A percentile compares a stretch with the other conserved stretches of the same genome.
Conservation (phyloP, 2,888 invertebrate species). For the Aplocera efformata region DNA sequence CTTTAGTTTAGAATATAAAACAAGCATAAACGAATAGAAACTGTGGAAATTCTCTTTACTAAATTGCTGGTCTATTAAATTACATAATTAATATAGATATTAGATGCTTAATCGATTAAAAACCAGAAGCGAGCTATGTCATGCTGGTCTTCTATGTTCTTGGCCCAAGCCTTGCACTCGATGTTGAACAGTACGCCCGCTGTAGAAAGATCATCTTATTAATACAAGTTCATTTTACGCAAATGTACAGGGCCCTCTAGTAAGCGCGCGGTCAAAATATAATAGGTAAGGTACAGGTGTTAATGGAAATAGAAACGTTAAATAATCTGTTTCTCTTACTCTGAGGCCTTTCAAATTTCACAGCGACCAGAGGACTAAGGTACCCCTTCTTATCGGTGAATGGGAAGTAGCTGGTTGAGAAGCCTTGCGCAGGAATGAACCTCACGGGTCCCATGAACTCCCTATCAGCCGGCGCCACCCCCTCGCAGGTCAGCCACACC, state of each 20-base stretch:
- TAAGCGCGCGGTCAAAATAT: too few species aligned
- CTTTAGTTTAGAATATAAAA: too few species aligned
- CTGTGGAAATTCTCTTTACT: too few species aligned
- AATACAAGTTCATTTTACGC: too few species aligned
- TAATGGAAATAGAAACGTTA: too few species aligned
- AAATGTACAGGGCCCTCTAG: too few species aligned
- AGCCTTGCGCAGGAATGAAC: conserved; percentile 91
- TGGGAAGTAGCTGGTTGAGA: conserved; percentile 92
- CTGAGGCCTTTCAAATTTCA: conserved; percentile 89
- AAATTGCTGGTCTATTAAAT: too few species aligned
- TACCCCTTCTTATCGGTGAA: conserved; percentile 93
- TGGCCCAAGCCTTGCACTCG: conserved; percentile 96
- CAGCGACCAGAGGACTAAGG: conserved; percentile 92
- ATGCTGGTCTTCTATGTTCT: conserved; percentile 92
- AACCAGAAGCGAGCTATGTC: conserved; percentile 97
- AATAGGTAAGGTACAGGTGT: too few species aligned
- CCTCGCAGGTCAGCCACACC: conserved; percentile 96
- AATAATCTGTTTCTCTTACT: conserved; percentile 77
- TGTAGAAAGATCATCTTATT: conserved; percentile 43
- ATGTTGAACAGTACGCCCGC: conserved; percentile 94
- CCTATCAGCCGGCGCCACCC: conserved; percentile 94
- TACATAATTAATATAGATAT: too few species aligned
- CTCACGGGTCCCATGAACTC: conserved; percentile 95
- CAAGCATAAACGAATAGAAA: too few species aligned
- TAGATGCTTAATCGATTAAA: conserved; percentile 86